Conservation (phyloP, 2,888 invertebrate species). For the Pachycephus smyrnensis region DNA sequence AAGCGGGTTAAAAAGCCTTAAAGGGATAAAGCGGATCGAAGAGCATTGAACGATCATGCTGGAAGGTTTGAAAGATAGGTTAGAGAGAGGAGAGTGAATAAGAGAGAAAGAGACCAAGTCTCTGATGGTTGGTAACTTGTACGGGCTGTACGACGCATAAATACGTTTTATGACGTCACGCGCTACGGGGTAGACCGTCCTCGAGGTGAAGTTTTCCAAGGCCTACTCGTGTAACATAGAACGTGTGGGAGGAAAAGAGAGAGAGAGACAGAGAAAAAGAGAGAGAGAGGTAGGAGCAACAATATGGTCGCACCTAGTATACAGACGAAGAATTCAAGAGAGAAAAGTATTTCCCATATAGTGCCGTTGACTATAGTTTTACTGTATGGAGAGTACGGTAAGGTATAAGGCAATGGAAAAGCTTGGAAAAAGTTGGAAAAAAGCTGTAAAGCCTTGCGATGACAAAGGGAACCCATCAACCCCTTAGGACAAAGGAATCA, state of each 20-base stretch:
- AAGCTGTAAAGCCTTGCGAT: slow-evolving; percentile 16
- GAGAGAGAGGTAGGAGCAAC: background rate
- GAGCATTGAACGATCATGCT: background rate
- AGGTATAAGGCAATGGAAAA: no score
- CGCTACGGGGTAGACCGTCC: slow-evolving; percentile 17
- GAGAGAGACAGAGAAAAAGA: slow-evolving; percentile 8
- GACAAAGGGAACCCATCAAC: slow-evolving; percentile 24
- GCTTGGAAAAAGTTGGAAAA: background rate
- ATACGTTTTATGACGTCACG: slow-evolving; percentile 52
- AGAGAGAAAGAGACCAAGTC: background rate
- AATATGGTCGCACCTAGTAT: background rate
- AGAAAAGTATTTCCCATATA: no score
- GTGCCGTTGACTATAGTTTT: no score
- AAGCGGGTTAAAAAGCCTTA: background rate
- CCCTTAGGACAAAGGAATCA: slow-evolving; percentile 30
- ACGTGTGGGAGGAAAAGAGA: slow-evolving; percentile 11
- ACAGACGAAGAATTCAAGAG: no score
- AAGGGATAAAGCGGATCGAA: background rate
- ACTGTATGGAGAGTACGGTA: no score
- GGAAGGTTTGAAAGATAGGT: background rate
- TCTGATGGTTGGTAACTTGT: slow-evolving; percentile 16
- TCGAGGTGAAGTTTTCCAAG: background rate
- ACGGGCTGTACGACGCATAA: slow-evolving; percentile 28
- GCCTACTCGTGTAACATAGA: slow-evolving; percentile 1
- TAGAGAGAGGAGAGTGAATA: no score